phyloP scores from a whole-genome alignment of 2,888 invertebrate species.

The Tetragnatha montana region DNA sequence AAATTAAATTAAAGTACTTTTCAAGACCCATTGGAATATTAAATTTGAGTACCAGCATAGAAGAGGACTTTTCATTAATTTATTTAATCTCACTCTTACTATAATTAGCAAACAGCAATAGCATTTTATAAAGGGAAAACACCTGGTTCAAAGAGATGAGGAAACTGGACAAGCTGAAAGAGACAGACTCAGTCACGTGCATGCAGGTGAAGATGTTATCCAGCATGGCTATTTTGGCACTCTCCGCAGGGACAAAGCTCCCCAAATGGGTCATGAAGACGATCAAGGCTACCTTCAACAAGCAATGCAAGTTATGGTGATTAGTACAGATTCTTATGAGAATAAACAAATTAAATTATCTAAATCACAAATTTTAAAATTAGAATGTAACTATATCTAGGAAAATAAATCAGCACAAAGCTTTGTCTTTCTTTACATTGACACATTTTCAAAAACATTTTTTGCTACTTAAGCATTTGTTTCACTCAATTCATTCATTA shows the following conservation, averaged over 20 bases:
- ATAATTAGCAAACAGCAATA: background rate
- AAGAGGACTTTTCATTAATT: background rate
- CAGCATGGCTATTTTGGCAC: conserved; percentile 75
- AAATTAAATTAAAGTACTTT: background rate
- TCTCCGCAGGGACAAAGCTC: conserved; percentile 76
- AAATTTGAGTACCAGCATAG: background rate
- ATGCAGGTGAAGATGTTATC: conserved; percentile 82
- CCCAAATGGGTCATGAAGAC: conserved; percentile 77
- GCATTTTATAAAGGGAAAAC: conserved; percentile 30
- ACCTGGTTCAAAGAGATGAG: conserved; percentile 90
- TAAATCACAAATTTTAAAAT: no score
- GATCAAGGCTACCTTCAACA: conserved; percentile 76
- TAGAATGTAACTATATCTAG: no score
- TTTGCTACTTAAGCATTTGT: no score
- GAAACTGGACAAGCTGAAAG: conserved; percentile 88
- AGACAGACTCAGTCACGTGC: conserved; percentile 85
- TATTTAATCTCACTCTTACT: background rate
- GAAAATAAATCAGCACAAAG: no score
- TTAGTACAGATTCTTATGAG: no score
- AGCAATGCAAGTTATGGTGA: no score
- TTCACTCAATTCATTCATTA: no score
- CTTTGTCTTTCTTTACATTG: no score
- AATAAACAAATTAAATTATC: no score
- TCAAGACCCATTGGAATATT: background rate
- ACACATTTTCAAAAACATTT: no score